Base-by-base conservation (phyloP, 2,113 vertebrate species). In the Phylloscopus trochiloides region DNA sequence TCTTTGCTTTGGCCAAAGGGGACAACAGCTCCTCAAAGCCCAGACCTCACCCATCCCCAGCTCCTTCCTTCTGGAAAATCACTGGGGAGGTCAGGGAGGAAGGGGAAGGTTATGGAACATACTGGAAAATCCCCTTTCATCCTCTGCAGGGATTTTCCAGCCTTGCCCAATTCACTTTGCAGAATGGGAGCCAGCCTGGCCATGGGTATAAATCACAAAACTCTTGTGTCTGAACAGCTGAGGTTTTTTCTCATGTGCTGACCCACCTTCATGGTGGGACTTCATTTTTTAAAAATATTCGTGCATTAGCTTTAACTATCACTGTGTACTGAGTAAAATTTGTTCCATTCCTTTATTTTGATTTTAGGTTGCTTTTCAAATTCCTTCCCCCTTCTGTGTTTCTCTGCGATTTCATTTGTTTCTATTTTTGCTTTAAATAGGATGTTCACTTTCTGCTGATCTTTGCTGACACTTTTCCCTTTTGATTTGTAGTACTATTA, bases 381-480 rank as follows among this genome's bases (percentile, higher is more conserved):
- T 80, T 79, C 54, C 19, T 93, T 45, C 10, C 21, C 28, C 1
- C 5, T 66, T 62, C 51, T 58, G 25, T 42, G 31, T 59, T 82
- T 80, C 19, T 21, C 63, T 1, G 0, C 18, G 6, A 77, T 86
- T 86, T 88, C 3, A 8, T 67, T 83, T 90, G 62, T 86, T 93
- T 93, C 85, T 73, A 29, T 90, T 96, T 95, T 92, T 5, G 0
- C 28, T 90, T 91, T 68, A 74, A 93, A 86, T 93, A 83, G 75
- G 92, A 93, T 90, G 78, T 93, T 94, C 71, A 14, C 78, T 92
- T 96, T 95, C 78, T 74, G 82, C 82, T 92, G 93, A 96, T 92
- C 57, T 90, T 78, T 86, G 79, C 67, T 90, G 88, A 88, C 75
- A 57, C 55, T 88, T 94, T 91, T 5, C 75, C 70, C 43, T 89